These are phyloP conservation scores for Tanytarsus gracilentus DNA, from an alignment of 2,888 invertebrate species.

Conservation along the genomic window DNA sequence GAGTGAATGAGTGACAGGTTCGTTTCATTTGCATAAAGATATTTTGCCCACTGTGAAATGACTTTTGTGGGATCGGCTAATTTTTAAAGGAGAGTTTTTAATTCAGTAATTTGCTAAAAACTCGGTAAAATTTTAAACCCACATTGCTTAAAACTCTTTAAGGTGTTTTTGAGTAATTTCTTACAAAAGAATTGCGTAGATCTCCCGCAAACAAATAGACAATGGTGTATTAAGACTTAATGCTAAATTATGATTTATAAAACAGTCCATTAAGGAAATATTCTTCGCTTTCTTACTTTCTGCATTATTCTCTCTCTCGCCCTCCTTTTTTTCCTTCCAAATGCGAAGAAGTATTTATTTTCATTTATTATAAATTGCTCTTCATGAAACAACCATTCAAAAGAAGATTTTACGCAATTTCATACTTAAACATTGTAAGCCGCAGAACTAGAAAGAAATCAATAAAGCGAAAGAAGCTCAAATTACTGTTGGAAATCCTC, in stretches of 20 bases:
- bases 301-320: neutral
- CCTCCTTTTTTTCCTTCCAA: neutral
- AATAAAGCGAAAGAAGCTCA: neutral
- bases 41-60: neutral
- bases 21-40: neutral
- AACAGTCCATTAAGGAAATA: too few species aligned
- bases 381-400: neutral
- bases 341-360: neutral
- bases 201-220: too few species aligned
- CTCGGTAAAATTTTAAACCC: too few species aligned
- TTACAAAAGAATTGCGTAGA: too few species aligned
- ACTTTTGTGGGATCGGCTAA: neutral
- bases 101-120: neutral
- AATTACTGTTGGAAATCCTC: constrained; percentile 20
- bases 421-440: neutral
- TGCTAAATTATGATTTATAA: too few species aligned
- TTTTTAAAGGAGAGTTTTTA: neutral
- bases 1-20: neutral
- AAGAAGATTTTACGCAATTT: constrained; percentile 9
- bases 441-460: neutral
- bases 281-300: too few species aligned
- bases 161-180: too few species aligned
- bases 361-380: constrained; percentile 2
- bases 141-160: too few species aligned
- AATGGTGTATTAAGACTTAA: too few species aligned